Base-by-base conservation (phyloP, 1,140 invertebrate genomes). In the Aricia agestis region DNA sequence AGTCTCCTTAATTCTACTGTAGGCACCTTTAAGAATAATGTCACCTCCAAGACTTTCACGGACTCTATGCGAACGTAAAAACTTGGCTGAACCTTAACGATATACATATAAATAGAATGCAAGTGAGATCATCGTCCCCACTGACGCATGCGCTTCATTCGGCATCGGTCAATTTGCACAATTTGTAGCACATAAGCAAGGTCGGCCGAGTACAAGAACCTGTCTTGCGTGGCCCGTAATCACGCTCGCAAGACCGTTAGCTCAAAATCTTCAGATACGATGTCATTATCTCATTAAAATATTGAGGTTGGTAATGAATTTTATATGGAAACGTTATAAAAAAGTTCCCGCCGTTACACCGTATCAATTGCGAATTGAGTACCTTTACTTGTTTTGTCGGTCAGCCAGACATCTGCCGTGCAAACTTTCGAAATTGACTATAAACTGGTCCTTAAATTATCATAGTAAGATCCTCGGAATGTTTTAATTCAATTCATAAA, bases 171-270 rank as follows among this genome's bases (percentile, higher is more conserved):
- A 86, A 86, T 85, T 85, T 82, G 83, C 82, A 82, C 76, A 86
- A 88, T 89, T 87, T 85, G 86, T 87, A 84, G 79, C 79, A 82
- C 79, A 82, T 25, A 9, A 19, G 82, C 89, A 89, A 89, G 89
- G 87, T 87, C 87, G 85, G 69, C 77, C 74, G 82, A 89, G 89
- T 83, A 89, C 89, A 84, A 86, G 79, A 86, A 88, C 85, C 81
- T 81, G 75, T 74, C 71, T 86, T 82, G 82, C 78, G 76, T 84
- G 78, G 76, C 68, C 57, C 36, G 68, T 59, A 68, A 61, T 72
- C 74, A 75, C 71, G 71, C 69, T 59, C 72, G 42, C 36, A 59
- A 58, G 63, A 75, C 74, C 71, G 74, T 75, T 70, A 69, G 31
- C 59, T 31, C 59, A 18, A 63, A 63, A 19, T 63, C 19, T 17